Evolutionary conservation across 53 echinoderm and acorn worm genomes (phyloP), one percentile per base, ranked within the genome.

Genomic region (Temnopleurus reevesii): DNA sequence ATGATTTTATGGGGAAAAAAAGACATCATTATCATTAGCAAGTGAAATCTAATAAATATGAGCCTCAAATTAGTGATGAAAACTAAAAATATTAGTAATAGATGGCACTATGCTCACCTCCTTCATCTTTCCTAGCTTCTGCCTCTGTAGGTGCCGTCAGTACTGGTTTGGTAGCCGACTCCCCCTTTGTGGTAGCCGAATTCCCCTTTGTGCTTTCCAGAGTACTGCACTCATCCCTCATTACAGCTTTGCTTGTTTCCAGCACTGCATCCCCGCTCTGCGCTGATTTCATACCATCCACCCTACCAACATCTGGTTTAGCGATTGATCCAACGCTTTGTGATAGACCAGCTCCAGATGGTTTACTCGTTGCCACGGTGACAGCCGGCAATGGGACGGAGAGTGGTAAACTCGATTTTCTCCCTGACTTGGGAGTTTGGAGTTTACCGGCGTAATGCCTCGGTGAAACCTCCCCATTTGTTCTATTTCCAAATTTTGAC

Each of bases 321-420:
- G 88, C 53, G 33, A 87, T 87, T 51, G 71, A 66, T 66, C 88
- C 88, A 21, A 54, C 49, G 19, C 88, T 87, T 36, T 46, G 46
- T 18, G 88, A 64, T 19, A 87, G 71, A 26, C 29, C 65, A 34
- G 46, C 46, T 66, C 65, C 88, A 87, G 88, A 87, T 87, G 88
- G 88, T 27, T 87, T 87, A 46, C 88, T 66, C 88, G 36, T 87
- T 87, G 88, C 34, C 53, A 54, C 19, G 35, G 71, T 27, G 19
- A 66, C 51, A 27, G 44, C 61, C 44, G 59, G 26, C 8, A 36
- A 8, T 15, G 45, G 46, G 55, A 56, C n/a, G 61, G 61, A 12
- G 30, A 60, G 23, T 87, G 88, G 66, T 87, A 87, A 66, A 66
- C 88, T 87, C 0, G 71, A 64, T 53, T 87, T 87, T 46, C 66